A percentile compares a stretch with the other conserved stretches of the same genome.
phyloP scores from a whole-genome alignment of 1,140 invertebrate species.

The Micrasema longulum region DNA sequence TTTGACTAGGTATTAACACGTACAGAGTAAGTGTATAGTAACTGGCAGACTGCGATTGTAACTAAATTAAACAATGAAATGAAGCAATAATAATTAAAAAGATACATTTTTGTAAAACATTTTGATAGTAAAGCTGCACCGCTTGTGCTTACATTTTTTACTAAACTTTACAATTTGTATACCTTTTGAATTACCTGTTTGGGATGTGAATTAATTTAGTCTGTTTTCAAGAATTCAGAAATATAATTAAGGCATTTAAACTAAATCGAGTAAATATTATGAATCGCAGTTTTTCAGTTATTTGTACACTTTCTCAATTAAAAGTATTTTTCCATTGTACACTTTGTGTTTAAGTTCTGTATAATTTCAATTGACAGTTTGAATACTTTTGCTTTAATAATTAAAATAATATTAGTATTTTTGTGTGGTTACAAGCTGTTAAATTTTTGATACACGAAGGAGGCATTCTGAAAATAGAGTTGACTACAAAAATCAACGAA shows the following conservation, averaged over 20 bases:
- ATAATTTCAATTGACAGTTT: background rate
- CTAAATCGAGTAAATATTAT: no score
- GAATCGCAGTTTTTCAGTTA: slow-evolving; percentile 48
- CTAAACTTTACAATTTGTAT: slow-evolving; percentile 4
- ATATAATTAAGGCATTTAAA: no score
- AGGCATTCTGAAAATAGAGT: background rate
- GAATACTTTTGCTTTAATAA: background rate
- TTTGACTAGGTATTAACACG: slow-evolving; percentile 52
- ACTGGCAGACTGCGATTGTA: slow-evolving; percentile 51
- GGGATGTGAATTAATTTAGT: no score
- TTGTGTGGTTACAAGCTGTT: background rate
- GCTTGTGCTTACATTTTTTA: background rate
- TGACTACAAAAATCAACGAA: background rate
- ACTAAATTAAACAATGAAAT: slow-evolving; percentile 50
- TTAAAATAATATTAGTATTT: slow-evolving; percentile 18
- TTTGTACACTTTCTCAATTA: slow-evolving; percentile 49
- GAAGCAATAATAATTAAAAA: slow-evolving; percentile 51
- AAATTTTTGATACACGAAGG: background rate
- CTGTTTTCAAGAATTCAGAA: no score
- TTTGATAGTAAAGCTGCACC: no score
- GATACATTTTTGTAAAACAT: slow-evolving; percentile 6
- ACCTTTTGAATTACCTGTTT: no score
- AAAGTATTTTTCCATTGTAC: slow-evolving; percentile 6
- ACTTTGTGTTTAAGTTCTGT: slow-evolving; percentile 1
- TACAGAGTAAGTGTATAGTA: slow-evolving; percentile 48